These are phyloP conservation scores for Chloroceryle amazona DNA, from an alignment of 2,797 vertebrate genomes.

Conservation along the genomic window DNA sequence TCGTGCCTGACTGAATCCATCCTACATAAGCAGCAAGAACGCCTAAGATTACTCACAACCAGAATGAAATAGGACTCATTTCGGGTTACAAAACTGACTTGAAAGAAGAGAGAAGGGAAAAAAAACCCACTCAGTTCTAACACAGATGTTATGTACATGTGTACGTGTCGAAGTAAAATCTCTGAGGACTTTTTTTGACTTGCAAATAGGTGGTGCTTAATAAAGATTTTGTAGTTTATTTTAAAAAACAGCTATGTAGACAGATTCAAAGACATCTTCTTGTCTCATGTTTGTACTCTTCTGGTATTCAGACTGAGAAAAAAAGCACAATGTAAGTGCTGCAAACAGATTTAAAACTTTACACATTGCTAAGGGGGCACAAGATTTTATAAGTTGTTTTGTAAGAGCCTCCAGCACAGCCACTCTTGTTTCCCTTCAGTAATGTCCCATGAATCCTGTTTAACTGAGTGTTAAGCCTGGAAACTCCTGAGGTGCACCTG, in stretches of 20 bases:
- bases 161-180: neutral
- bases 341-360: neutral
- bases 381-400: neutral
- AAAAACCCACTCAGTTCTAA: neutral
- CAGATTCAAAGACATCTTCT: neutral
- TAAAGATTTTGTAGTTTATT: neutral
- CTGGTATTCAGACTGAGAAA: neutral
- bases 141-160: neutral
- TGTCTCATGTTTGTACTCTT: neutral
- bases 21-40: neutral
- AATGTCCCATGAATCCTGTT: neutral
- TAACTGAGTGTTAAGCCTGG: slow-evolving; percentile 3
- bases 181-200: neutral
- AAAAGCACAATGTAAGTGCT: neutral
- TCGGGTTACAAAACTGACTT: neutral
- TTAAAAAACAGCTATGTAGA: neutral
- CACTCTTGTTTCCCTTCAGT: neutral
- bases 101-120: neutral
- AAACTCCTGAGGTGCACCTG: neutral
- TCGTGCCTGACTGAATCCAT: neutral
- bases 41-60: neutral
- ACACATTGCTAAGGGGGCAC: neutral
- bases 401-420: neutral
- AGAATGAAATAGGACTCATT: neutral
- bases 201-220: neutral